phyloP scores from a whole-genome alignment of 2,113 vertebrate genomes.

The Labeo catla region DNA sequence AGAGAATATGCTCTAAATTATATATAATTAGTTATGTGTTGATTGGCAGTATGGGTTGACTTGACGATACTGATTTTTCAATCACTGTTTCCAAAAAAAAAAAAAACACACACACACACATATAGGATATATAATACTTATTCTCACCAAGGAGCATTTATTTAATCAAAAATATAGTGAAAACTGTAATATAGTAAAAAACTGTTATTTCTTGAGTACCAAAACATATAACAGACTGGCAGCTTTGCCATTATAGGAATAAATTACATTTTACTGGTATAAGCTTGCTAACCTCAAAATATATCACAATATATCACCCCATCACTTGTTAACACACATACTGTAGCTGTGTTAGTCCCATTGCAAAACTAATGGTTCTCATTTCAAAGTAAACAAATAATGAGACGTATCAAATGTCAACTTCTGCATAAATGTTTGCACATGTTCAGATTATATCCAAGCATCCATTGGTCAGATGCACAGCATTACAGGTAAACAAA shows the following conservation, averaged over 20 bases:
- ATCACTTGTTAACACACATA: not conserved
- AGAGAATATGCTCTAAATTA: conserved; percentile 12
- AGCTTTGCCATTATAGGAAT: no score
- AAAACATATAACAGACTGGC: not conserved
- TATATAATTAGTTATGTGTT: conserved; percentile 15
- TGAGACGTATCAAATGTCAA: not conserved
- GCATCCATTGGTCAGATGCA: not conserved
- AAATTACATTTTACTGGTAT: not conserved
- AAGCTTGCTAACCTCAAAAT: not conserved
- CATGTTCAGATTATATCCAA: not conserved
- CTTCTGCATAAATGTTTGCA: not conserved
- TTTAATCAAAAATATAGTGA: not conserved
- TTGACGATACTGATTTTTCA: not conserved
- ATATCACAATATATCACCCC: not conserved
- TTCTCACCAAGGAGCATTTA: not conserved
- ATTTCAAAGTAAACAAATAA: not conserved
- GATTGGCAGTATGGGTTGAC: not conserved
- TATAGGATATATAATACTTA: not conserved
- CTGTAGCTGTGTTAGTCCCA: not conserved
- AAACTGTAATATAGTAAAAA: not conserved
- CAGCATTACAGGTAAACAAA: not conserved
- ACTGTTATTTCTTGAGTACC: not conserved
- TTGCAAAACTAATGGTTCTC: not conserved
- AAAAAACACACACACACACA: no score
- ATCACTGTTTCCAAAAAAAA: not conserved